Evolutionary conservation across 2,888 invertebrate genomes (phyloP).

Genomic region (Gonocerus acuteangulatus): DNA sequence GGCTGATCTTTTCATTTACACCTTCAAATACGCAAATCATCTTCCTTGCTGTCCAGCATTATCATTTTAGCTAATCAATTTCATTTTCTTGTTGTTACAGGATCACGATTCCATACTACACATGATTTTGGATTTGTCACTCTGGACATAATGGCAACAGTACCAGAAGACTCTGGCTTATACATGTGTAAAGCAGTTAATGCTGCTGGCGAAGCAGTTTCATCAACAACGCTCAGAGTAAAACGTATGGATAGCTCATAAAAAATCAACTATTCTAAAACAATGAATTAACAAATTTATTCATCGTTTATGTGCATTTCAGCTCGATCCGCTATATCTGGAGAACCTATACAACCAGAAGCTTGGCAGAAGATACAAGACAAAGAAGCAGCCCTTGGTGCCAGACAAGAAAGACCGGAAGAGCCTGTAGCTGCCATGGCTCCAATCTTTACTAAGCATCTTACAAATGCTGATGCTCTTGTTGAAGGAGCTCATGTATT

Average conservation of each 20-base stretch:
- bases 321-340: conserved; percentile 66
- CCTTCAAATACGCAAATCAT: too few relatives aligned
- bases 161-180: conserved; percentile 81
- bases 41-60: too few relatives aligned
- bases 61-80: too few relatives aligned
- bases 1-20: too few relatives aligned
- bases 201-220: conserved; percentile 87
- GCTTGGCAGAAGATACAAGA: conserved; percentile 86
- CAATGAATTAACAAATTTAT: too few relatives aligned
- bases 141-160: conserved; percentile 79
- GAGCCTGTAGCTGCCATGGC: conserved; percentile 81
- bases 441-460: conserved; percentile 90
- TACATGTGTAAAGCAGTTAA: conserved; percentile 93
- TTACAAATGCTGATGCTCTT: conserved; percentile 73
- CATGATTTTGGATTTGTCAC: conserved; percentile 93
- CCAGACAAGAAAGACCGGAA: conserved; percentile 78
- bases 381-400: conserved; percentile 86
- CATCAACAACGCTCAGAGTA: conserved; percentile 82
- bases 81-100: too few relatives aligned
- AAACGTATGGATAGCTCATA: conserved; percentile 49
- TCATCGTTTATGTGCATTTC: conserved; percentile 2
- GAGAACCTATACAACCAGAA: conserved; percentile 80
- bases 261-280: not conserved
- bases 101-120: conserved; percentile 80
- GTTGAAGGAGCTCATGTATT: conserved; percentile 80